Base-by-base conservation (phyloP, 37 sponge, comb jelly and placozoan species). In the Agelas oroides region DNA sequence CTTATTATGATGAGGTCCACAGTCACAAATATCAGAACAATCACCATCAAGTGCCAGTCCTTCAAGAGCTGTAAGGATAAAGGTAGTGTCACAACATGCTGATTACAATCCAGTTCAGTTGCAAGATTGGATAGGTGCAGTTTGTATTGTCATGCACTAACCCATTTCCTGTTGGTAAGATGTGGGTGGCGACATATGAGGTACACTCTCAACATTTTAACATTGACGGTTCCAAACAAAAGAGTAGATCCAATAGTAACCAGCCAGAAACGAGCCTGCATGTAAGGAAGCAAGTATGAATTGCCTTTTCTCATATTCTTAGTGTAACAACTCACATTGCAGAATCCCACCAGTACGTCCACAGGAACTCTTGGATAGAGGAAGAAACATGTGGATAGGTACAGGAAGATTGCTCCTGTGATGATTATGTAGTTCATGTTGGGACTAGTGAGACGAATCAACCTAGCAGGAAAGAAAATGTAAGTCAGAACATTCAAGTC, bases 161-260 rank as follows among this genome's bases (percentile, higher is more conserved):
- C 46, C 46, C 46, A 46, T 46, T 46, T 46, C 8, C 46, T 46
- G 3, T 8, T 8, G 8, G 46, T 46, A 46, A 46, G 8, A 12
- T 46, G 46, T 3, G 76, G 86, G 31, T 77, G 77, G 32, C 78
- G 36, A 37, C 67, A 77, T 36, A 85, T 85, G 61, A 53, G 32
- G 71, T 67, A 87, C 12, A 87, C 75, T 33, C 80, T 79, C 87
- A 80, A 87, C 87, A 87, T 87, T 65, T 87, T 87, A 39, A 79
- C 80, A 80, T 70, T 70, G 66, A 87, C 72, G 67, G 87, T 82
- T 16, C 52, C 59, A 73, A 32, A 70, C 39, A 54, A 60, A 5
- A 87, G 81, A 32, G 65, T 15, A 31, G 61, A 87, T 8, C 80
- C 86, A 75, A 85, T 15, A n/a, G 86, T 36, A 18, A 53, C 24